phyloP scores from a whole-genome alignment of 2,888 invertebrate genomes.

The Ectropis crepuscularia region DNA sequence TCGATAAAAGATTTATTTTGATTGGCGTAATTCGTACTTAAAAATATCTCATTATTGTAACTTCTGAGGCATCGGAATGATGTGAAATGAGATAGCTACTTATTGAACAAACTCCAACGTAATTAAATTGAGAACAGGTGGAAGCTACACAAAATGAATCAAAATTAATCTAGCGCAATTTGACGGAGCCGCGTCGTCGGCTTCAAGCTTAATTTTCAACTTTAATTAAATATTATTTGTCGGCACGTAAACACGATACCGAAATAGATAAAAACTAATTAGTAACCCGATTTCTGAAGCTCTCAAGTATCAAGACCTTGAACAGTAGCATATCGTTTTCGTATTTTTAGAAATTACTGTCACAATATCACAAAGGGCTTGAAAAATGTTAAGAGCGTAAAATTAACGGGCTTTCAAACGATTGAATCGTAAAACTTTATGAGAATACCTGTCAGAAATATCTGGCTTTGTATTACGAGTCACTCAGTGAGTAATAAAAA shows the following conservation, averaged over 20 bases:
- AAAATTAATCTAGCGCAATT: conserved; percentile 79
- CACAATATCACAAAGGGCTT: conserved; percentile 15
- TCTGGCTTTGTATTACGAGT: conserved; percentile 32
- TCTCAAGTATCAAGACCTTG: conserved; percentile 17
- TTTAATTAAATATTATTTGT: conserved; percentile 71
- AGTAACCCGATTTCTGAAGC: conserved; percentile 24
- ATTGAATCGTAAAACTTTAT: conserved; percentile 32
- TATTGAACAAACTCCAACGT: conserved; percentile 68
- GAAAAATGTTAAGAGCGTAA: conserved; percentile 14
- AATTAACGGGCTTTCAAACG: conserved; percentile 30
- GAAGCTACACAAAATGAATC: conserved; percentile 75
- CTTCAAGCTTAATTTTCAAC: conserved; percentile 62
- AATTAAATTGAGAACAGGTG: conserved; percentile 82
- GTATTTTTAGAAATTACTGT: conserved; percentile 5
- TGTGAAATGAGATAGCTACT: conserved; percentile 76
- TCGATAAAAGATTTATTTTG: not conserved
- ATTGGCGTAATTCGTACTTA: conserved; percentile 26
- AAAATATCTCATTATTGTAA: conserved; percentile 70
- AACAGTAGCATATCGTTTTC: not conserved
- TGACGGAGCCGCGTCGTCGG: conserved; percentile 65
- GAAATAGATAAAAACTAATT: conserved; percentile 45
- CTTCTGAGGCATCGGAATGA: conserved; percentile 54
- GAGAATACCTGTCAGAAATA: conserved; percentile 36
- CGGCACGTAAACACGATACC: conserved; percentile 48
- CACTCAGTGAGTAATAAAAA: conserved; percentile 44